Evolutionary conservation across 1,140 invertebrate genomes (phyloP).

Genomic region (Propsilocerus akamusi): DNA sequence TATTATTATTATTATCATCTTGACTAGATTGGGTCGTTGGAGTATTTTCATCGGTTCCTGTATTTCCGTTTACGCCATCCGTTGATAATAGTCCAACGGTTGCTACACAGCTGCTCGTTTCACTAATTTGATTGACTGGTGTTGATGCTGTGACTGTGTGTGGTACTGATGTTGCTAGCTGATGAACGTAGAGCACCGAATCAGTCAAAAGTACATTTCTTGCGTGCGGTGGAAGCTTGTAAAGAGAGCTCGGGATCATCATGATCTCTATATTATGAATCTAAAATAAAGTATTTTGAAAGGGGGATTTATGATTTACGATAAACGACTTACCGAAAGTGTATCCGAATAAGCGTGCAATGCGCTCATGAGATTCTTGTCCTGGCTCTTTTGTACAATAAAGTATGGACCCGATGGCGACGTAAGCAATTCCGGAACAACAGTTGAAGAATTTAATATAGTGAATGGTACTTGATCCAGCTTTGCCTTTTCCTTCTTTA

Average conservation of each 20-base stretch:
- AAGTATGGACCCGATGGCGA: slow-evolving; percentile 19
- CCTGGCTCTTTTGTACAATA: slow-evolving; percentile 19
- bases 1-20: slow-evolving; percentile 26
- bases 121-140: neutral
- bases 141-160: neutral
- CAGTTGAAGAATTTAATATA: slow-evolving; percentile 9
- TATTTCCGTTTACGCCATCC: slow-evolving; percentile 27
- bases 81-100: neutral
- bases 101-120: neutral
- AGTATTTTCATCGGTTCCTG: slow-evolving; percentile 36
- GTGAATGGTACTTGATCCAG: neutral
- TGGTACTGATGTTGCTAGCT: neutral
- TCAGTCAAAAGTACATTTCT: slow-evolving; percentile 36
- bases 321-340: slow-evolving; percentile 12
- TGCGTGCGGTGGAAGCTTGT: slow-evolving; percentile 41
- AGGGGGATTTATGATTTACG: slow-evolving; percentile 6
- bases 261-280: slow-evolving; percentile 42
- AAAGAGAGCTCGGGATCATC: slow-evolving; percentile 42
- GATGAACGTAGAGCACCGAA: slow-evolving; percentile 35
- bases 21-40: slow-evolving; percentile 36
- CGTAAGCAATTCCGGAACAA: slow-evolving; percentile 18
- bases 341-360: slow-evolving; percentile 21
- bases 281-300: slow-evolving; percentile 19
- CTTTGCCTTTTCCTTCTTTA: neutral
- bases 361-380: slow-evolving; percentile 20